Percentiles rank a stretch among this genome's conserved stretches.
Conservation (phyloP, 2,888 invertebrate genomes). For the Marasmarcha lunaedactyla region DNA sequence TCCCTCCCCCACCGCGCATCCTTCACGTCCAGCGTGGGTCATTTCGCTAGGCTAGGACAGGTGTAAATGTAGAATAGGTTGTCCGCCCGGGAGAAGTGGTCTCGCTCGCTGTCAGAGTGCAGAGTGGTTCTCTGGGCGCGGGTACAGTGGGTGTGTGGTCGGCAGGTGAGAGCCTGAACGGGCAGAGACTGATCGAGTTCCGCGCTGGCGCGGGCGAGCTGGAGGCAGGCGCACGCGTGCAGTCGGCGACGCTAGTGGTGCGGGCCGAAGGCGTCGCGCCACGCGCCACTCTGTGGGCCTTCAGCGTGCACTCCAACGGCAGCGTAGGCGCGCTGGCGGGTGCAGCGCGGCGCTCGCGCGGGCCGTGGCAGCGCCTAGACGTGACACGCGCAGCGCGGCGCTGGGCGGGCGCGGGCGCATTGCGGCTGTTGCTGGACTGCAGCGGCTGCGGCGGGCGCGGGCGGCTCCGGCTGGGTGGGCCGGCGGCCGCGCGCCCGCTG, state of each 20-base stretch:
- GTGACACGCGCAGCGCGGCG: slow-evolving; percentile 81
- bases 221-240: slow-evolving; percentile 76
- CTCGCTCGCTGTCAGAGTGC: too few species aligned
- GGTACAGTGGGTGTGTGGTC: neutral
- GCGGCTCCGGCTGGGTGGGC: slow-evolving; percentile 72
- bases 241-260: slow-evolving; percentile 85
- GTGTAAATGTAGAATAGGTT: slow-evolving; percentile 9
- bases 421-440: slow-evolving; percentile 86
- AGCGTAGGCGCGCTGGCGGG: slow-evolving; percentile 65
- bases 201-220: slow-evolving; percentile 73
- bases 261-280: slow-evolving; percentile 45
- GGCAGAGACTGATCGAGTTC: slow-evolving; percentile 88
- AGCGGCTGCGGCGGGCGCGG: slow-evolving; percentile 83
- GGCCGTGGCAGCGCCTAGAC: slow-evolving; percentile 91
- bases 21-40: slow-evolving; percentile 28
- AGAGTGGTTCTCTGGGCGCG: too few species aligned
- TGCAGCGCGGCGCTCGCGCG: slow-evolving; percentile 67
- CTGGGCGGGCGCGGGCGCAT: slow-evolving; percentile 73
- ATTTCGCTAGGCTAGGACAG: slow-evolving; percentile 41
- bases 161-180: slow-evolving; percentile 84
- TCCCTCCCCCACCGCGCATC: slow-evolving; percentile 17
- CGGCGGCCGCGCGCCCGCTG: slow-evolving; percentile 81
- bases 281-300: slow-evolving; percentile 79
- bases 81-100: too few species aligned
- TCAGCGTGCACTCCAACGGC: slow-evolving; percentile 75